Evolutionary conservation across 2,888 invertebrate genomes (phyloP), one percentile per base, ranked within the genome.

Genomic region (Drosophila quinaria): DNA sequence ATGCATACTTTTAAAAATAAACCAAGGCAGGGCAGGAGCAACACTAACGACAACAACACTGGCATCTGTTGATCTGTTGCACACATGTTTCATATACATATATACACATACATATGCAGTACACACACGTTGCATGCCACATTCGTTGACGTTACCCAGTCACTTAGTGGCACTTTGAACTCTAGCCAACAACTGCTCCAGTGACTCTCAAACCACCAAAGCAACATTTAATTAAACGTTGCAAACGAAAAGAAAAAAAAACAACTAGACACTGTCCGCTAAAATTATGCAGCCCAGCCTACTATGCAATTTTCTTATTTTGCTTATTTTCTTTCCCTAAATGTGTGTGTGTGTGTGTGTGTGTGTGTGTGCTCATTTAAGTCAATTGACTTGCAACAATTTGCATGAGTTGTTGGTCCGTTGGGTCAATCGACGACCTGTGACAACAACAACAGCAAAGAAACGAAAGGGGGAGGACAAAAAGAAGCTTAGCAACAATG

Each of bases 101-200:
- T 64, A 54, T 11, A 41, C 25, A 25, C 2, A 50, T 13, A n/a
- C 10, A 15, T n/a, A 10, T 13, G 10, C 33, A 25, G 11, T 33
- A n/a, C 4, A 39, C 15, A 39, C 9, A 11, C 22, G 55, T 35
- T 59, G 49, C 75, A 75, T 56, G 72, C 75, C 75, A 54, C 68
- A 62, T 47, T 50, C 60, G 52, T 50, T 65, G 66, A 55, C 41
- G 67, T 82, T 79, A 84, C 83, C 83, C 82, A 84, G 82, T 84
- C 83, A 84, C 83, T 81, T 82, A 80, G 74, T 84, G 80, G 81
- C 81, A 81, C 81, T 81, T 81, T 81, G 80, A 84, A 84, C 83
- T 80, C 78, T 73, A 46, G 55, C 71, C 49, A 50, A 51, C 55
- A 47, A 52, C 54, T 75, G 75, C 60, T 76, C 72, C 76, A 76